Evolutionary conservation across 2,888 invertebrate species (phyloP).

Genomic region (Thyatira batis): DNA sequence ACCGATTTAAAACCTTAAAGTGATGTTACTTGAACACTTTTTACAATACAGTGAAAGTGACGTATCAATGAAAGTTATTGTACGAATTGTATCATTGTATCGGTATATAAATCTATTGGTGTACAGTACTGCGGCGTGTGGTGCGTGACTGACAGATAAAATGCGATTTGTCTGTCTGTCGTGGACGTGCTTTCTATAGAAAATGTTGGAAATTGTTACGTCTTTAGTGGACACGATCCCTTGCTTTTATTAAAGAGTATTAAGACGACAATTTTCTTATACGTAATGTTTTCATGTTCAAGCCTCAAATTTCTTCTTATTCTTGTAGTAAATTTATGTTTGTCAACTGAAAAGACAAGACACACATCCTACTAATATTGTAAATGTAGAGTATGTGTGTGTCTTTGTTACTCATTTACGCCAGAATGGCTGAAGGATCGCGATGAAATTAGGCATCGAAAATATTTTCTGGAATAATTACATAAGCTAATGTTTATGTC

Average conservation of each 20-base stretch:
- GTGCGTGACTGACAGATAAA: slow-evolving; percentile 59
- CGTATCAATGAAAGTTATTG: slow-evolving; percentile 63
- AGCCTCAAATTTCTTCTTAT: too few species aligned
- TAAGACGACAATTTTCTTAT: neutral
- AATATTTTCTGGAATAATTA: too few species aligned
- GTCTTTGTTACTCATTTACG: too few species aligned
- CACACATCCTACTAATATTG: too few species aligned
- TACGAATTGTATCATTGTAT: slow-evolving; percentile 34
- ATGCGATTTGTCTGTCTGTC: slow-evolving; percentile 26
- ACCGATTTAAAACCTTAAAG: slow-evolving; percentile 35
- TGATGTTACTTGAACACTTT: slow-evolving; percentile 16
- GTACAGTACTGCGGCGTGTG: slow-evolving; percentile 38
- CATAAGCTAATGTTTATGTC: too few species aligned
- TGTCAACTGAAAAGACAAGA: too few species aligned
- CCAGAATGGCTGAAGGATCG: too few species aligned
- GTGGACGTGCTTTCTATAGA: slow-evolving; percentile 28
- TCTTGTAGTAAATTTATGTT: too few species aligned
- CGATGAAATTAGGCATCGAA: too few species aligned
- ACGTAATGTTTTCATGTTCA: too few species aligned
- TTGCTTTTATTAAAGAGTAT: too few species aligned
- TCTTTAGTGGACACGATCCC: neutral
- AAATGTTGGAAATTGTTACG: neutral
- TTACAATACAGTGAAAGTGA: slow-evolving; percentile 55
- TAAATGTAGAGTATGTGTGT: too few species aligned
- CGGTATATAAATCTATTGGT: slow-evolving; percentile 60